phyloP scores from a whole-genome alignment of 2,888 invertebrate genomes.

The Apotomis capreana region DNA sequence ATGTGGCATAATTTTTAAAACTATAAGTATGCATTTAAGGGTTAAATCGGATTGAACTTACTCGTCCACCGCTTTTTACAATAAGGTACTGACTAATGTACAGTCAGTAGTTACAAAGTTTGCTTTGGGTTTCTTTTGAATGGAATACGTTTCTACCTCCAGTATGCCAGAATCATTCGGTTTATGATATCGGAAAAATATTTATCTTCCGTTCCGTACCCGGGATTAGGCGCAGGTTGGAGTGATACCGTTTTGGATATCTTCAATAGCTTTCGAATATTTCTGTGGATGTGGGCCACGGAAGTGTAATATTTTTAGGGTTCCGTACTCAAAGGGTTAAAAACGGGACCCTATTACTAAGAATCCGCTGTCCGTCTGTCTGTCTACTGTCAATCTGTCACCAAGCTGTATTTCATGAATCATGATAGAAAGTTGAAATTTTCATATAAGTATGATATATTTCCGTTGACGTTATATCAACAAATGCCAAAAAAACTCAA shows the following conservation, averaged over 20 bases:
- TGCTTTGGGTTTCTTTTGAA: neutral
- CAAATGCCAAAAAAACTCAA: too few species aligned
- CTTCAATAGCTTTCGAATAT: slow-evolving; percentile 15
- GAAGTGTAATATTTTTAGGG: slow-evolving; percentile 4
- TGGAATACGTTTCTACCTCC: slow-evolving; percentile 39
- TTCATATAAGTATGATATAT: too few species aligned
- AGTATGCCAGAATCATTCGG: slow-evolving; percentile 37
- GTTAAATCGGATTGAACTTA: too few species aligned
- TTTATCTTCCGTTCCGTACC: slow-evolving; percentile 17
- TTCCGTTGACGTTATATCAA: too few species aligned
- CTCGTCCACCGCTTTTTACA: too few species aligned
- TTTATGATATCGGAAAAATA: slow-evolving; percentile 38
- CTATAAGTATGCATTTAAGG: too few species aligned
- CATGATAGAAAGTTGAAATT: too few species aligned
- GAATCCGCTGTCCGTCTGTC: too few species aligned
- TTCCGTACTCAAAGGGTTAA: neutral
- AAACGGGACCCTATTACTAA: neutral
- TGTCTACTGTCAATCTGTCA: too few species aligned
- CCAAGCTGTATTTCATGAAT: too few species aligned
- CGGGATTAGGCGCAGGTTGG: slow-evolving; percentile 33
- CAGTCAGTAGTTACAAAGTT: neutral
- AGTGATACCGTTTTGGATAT: slow-evolving; percentile 31
- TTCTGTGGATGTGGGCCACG: neutral
- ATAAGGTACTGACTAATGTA: too few species aligned
- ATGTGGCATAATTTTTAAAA: too few species aligned